Evolutionary conservation across 2,113 vertebrate genomes (phyloP), one percentile per base, ranked within the genome.

Genomic region (Sphyrna mokarran): DNA sequence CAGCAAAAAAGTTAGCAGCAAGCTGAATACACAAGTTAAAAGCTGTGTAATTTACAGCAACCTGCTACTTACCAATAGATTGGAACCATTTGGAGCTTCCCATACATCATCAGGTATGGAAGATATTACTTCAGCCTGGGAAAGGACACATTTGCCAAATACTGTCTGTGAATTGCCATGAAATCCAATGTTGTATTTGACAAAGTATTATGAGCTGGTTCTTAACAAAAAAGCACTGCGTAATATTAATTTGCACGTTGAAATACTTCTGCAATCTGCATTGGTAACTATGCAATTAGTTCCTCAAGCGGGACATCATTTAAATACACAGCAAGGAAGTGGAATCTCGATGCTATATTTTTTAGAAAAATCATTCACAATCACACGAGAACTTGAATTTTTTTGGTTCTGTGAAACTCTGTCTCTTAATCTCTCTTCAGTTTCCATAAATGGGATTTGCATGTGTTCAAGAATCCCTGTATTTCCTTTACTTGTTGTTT

Each of bases 171-270:
- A 69, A 69, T 69, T 20, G 69, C 0, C 37, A 40, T 94, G 63
- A 94, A 43, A 66, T 70, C 70, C 20, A 37, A 18, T 63, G 37
- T 94, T 68, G 33, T 66, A 66, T 37, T 40, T 94, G 91, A 66
- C 37, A 69, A 94, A 69, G 29, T 40, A 94, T 11, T n/a, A 93
- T 22, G 43, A 48, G 40, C 10, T 87, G 23, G 43, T 10, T 54
- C 87, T 61, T 26, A 40, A 69, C 63, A 43, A 70, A 37, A 40
- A 94, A 40, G 63, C 68, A 90, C 33, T 58, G 66, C 2, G 66
- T 40, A 94, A 94, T 94, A 94, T 94, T 43, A 43, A 43, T 94
- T 69, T 69, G 37, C 66, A 94, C 37, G 23, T 69, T 69, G 91
- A 94, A 69, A 69, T 69, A 40, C 87, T 33, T 93, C 68, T 18